Conservation (phyloP, 2,113 vertebrate genomes). For the Phrynosoma platyrhinos region DNA sequence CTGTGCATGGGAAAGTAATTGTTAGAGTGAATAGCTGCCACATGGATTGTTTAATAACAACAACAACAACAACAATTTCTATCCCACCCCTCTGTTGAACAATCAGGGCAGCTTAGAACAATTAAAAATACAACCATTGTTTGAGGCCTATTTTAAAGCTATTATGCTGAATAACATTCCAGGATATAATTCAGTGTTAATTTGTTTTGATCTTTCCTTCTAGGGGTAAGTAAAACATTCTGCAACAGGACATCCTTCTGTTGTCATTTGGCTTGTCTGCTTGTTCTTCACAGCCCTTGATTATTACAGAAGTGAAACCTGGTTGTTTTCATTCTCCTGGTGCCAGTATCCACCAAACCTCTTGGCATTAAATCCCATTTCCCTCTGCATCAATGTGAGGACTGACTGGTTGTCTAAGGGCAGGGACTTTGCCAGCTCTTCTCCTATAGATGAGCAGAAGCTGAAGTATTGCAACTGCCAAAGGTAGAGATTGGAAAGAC, state of each 20-base stretch:
- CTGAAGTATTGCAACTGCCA: neutral
- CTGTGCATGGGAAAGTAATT: constrained; percentile 18
- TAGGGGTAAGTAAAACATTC: neutral
- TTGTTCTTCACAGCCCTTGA: neutral
- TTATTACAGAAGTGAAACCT: neutral
- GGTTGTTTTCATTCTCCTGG: neutral
- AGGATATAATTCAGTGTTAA: constrained; percentile 35
- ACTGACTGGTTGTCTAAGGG: neutral
- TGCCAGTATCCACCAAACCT: neutral
- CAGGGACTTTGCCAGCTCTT: neutral
- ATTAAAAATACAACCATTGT: too few relatives aligned
- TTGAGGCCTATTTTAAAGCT: constrained; percentile 13
- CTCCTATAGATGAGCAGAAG: neutral
- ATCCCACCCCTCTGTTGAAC: too few relatives aligned
- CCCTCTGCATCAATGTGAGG: neutral
- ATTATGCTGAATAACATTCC: constrained; percentile 22
- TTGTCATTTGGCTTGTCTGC: constrained; percentile 15
- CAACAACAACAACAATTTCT: too few relatives aligned
- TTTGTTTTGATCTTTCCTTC: constrained; percentile 13
- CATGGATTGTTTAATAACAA: constrained; percentile 18
- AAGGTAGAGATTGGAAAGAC: neutral
- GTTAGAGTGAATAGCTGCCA: constrained; percentile 22
- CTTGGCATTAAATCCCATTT: neutral
- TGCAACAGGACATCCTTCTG: constrained; percentile 24
- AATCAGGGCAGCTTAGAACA: too few relatives aligned